A percentile compares a stretch with the other conserved stretches of the same genome.
Evolutionary conservation across 2,888 invertebrate genomes (phyloP).

Genomic region (Trichogramma dendrolimi): DNA sequence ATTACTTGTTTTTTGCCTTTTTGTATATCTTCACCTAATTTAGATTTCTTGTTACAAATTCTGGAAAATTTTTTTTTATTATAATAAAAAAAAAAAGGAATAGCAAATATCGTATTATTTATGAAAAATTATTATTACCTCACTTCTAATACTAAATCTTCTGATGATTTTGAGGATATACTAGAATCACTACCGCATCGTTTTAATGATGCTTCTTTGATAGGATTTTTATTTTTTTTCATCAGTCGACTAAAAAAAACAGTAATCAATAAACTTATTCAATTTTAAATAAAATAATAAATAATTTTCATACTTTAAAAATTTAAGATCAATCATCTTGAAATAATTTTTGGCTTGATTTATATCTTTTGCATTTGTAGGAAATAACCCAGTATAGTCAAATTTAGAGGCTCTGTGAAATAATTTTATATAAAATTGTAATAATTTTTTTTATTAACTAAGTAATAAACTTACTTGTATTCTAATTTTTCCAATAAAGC

Average conservation of each 20-base stretch:
- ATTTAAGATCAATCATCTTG: slow-evolving; percentile 17
- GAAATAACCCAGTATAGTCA: slow-evolving; percentile 17
- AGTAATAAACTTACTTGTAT: slow-evolving; percentile 6
- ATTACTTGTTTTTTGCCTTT: too few relatives aligned
- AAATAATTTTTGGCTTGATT: slow-evolving; percentile 16
- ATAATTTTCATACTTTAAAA: slow-evolving; percentile 13
- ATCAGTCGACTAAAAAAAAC: slow-evolving; percentile 7
- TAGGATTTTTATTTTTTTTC: slow-evolving; percentile 1
- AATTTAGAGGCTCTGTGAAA: slow-evolving; percentile 15
- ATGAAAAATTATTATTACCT: slow-evolving; percentile 6
- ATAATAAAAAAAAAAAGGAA: too few relatives aligned
- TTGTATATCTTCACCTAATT: too few relatives aligned
- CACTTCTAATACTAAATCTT: slow-evolving; percentile 21
- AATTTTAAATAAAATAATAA: slow-evolving; percentile 1
- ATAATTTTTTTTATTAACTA: neutral
- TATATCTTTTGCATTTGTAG: slow-evolving; percentile 13
- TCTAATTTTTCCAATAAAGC: slow-evolving; percentile 17
- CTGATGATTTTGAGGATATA: slow-evolving; percentile 9
- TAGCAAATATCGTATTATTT: too few relatives aligned
- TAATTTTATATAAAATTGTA: neutral
- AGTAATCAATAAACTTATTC: neutral
- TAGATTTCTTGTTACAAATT: too few relatives aligned
- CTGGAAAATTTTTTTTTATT: too few relatives aligned
- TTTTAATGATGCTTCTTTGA: slow-evolving; percentile 3
- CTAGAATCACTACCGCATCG: slow-evolving; percentile 18